Evolutionary conservation across 1,140 invertebrate genomes (phyloP), one percentile per base, ranked within the genome.

Genomic region (Popillia japonica): DNA sequence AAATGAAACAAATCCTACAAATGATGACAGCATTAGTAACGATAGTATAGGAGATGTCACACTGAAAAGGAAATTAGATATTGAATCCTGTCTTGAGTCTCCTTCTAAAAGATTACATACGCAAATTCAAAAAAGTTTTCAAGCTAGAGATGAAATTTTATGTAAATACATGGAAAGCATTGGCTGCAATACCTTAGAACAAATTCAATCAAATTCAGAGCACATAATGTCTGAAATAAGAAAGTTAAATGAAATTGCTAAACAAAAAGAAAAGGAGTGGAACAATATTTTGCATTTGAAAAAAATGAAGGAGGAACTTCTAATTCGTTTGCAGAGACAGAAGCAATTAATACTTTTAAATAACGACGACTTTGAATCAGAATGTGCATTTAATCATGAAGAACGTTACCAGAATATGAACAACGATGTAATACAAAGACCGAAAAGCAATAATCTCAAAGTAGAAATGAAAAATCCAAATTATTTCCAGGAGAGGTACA

Each of bases 191-290:
- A 90, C 86, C 79, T 79, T 90, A 3, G 90, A 91, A 22, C 90
- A 92, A 82, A 88, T 92, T 72, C 88, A 91, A 76, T 86, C 86
- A 75, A 88, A 90, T 75, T 89, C 90, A 0, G 90, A 91, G 79
- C 90, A 90, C 79, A 83, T 92, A 9, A 85, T 90, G 7, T 84
- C 87, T 22, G 92, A 93, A 83, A 91, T 93, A 79, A 87, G 92
- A 83, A 91, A 91, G 0, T 85, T 95, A 68, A 88, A 91, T 68
- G 91, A 93, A 79, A 83, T 94, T 11, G 90, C 93, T 0, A 90
- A 91, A 81, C 90, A 92, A 82, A 95, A 95, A 85, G 94, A 95
- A 88, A 90, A 92, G 79, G 94, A 96, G 86, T 95, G 94, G 94
- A 95, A 95, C 82, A 92, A 93, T 68, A 92, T 96, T 40, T 83